Conservation (phyloP, 2,797 vertebrate genomes). For the Chaenodraco wilsoni region DNA sequence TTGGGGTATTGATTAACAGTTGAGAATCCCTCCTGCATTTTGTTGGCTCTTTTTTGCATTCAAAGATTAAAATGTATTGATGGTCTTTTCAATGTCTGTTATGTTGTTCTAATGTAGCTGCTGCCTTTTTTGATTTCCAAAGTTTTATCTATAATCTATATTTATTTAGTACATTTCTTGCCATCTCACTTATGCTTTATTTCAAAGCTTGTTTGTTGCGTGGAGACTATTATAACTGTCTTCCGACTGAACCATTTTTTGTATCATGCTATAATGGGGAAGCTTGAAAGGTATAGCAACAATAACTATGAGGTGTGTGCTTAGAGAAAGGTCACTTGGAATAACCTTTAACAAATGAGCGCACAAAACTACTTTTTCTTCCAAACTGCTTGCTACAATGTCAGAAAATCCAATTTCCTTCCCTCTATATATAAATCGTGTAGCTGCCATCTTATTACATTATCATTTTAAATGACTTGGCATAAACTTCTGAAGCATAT, state of each 20-base stretch:
- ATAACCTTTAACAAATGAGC: neutral
- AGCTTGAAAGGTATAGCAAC: too few species aligned
- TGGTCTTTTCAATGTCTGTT: neutral
- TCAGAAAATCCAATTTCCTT: neutral
- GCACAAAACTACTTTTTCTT: neutral
- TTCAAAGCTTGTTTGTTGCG: neutral
- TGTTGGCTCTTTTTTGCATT: too few species aligned
- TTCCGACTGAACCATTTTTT: neutral
- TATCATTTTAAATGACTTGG: neutral
- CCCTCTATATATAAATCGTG: neutral
- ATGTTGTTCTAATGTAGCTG: neutral
- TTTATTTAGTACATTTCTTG: neutral
- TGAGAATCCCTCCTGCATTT: too few species aligned
- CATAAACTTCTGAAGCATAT: slow-evolving; percentile 6
- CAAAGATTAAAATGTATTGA: too few species aligned
- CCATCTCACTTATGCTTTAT: neutral
- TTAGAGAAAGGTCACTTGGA: neutral
- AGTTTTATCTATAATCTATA: neutral
- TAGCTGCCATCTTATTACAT: slow-evolving; percentile 7
- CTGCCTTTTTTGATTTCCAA: neutral
- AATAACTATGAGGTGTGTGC: neutral
- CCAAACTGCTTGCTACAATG: neutral
- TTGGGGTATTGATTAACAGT: too few species aligned
- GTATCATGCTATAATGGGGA: too few species aligned
- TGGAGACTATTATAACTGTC: neutral